Evolutionary conservation across 30 jellyfish, hydroid and myxozoan genomes (phyloP), one percentile per base, ranked within the genome.

Genomic region (Aurelia aurita): DNA sequence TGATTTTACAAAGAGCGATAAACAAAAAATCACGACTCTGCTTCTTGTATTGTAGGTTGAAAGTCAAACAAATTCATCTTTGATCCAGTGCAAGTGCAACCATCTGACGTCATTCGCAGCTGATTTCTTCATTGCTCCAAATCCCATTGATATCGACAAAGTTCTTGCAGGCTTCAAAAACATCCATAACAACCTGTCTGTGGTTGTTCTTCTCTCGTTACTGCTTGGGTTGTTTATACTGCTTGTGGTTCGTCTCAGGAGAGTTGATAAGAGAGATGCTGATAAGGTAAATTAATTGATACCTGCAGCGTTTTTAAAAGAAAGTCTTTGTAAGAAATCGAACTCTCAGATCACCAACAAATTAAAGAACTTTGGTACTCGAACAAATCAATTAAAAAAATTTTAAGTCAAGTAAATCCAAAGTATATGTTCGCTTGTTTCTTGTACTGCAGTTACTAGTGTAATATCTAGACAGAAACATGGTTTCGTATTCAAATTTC

Each of bases 41-140:
- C 16, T 7, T 63, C 59, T 15, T 60, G 43, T 13, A 32, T 88
- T 31, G 5, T 29, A 91, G 98, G 98, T 91, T 53, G 96, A 90
- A 3, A 79, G 90, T 15, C 85, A 82, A 49, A 85, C 96, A 15
- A 75, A 86, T 28, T 39, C 89, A 16, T 45, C 73, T 5, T 20
- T 10, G 46, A 84, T 81, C 3, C 95, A 85, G 6, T 91, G 98
- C 86, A 72, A 44, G 20, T 91, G 98, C 78, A 91, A 78, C 22
- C 98, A 91, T 86, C 39, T 91, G 31, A 91, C 98, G 3, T 80
- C 95, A 34, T 91, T 91, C 55, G 98, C 90, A 20, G 89, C 95
- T 29, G 96, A 86, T 19, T 76, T 91, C 72, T 26, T 91, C 58
- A 80, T 86, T 32, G 98, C 98, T 39, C 98, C 98, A 18, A 91